These are phyloP conservation scores for Pempheris klunzingeri DNA, from an alignment of 2,797 vertebrate species.

Conservation along the genomic window DNA sequence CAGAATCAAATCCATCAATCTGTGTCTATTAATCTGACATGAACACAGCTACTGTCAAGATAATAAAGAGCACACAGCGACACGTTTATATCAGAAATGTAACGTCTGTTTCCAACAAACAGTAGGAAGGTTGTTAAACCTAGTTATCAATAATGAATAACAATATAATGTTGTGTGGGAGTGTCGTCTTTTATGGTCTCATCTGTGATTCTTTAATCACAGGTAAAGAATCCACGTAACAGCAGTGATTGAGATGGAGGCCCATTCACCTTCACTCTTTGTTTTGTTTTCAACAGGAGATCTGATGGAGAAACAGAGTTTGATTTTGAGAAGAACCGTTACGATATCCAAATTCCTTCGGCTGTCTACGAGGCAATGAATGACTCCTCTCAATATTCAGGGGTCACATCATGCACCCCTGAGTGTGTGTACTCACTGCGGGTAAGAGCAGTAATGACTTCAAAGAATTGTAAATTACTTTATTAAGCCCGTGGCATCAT, in stretches of 20 bases:
- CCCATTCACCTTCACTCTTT: background rate
- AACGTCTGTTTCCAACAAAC: background rate
- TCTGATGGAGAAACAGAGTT: constrained; percentile 86
- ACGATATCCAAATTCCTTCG: constrained; percentile 92
- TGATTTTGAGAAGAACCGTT: constrained; percentile 91
- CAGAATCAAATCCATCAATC: too few species aligned
- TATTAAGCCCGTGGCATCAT: background rate
- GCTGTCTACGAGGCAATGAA: constrained; percentile 83
- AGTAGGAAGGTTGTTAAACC: background rate
- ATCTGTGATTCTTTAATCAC: too few species aligned
- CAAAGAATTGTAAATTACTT: background rate
- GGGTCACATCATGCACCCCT: constrained; percentile 83
- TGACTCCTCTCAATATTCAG: constrained; percentile 81
- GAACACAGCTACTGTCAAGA: background rate
- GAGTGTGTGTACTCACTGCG: constrained; percentile 90
- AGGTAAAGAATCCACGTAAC: too few species aligned
- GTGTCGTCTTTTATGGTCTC: too few species aligned
- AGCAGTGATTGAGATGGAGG: background rate
- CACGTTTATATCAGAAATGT: background rate
- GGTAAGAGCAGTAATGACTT: constrained; percentile 73
- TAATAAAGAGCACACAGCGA: background rate
- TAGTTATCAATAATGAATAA: constrained; percentile 3
- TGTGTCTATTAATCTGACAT: too few species aligned
- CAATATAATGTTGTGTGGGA: background rate
- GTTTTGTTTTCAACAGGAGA: constrained; percentile 65